phyloP scores from a whole-genome alignment of 2,113 vertebrate species.

The Solenodon paradoxus region DNA sequence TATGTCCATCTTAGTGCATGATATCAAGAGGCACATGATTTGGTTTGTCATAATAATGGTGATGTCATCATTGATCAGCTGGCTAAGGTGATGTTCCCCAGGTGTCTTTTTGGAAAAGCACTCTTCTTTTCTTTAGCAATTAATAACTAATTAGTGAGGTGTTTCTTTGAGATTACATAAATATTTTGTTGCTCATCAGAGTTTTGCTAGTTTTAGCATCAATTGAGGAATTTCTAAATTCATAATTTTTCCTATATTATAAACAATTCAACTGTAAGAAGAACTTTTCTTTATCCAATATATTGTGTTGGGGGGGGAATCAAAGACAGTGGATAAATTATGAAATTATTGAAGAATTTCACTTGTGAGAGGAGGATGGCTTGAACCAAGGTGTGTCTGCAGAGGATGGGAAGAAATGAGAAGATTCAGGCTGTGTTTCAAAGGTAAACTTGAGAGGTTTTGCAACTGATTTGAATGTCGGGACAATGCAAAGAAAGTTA shows the following conservation, averaged over 20 bases:
- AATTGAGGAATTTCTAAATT: not conserved
- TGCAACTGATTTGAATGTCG: not conserved
- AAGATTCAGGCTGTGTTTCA: not conserved
- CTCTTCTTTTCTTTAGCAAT: not conserved
- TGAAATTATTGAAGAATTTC: not conserved
- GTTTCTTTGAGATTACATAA: not conserved
- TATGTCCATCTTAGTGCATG: not conserved
- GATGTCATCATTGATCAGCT: not conserved
- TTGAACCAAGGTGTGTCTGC: not conserved
- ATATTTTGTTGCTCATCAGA: not conserved
- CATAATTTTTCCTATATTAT: not conserved
- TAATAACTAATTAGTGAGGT: not conserved
- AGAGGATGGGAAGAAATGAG: not conserved
- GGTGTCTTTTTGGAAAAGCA: not conserved
- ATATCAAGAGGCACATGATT: not conserved
- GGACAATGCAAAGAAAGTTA: not conserved
- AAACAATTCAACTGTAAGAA: not conserved
- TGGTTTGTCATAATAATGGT: not conserved
- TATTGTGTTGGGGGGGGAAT: not conserved
- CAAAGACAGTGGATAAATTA: not conserved
- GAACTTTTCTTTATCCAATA: not conserved
- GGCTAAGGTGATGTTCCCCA: not conserved
- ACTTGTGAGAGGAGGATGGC: not conserved
- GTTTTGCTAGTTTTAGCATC: not conserved
- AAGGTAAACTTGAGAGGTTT: not conserved